Conservation (phyloP, 2,797 vertebrate species). For the Characodon lateralis region DNA sequence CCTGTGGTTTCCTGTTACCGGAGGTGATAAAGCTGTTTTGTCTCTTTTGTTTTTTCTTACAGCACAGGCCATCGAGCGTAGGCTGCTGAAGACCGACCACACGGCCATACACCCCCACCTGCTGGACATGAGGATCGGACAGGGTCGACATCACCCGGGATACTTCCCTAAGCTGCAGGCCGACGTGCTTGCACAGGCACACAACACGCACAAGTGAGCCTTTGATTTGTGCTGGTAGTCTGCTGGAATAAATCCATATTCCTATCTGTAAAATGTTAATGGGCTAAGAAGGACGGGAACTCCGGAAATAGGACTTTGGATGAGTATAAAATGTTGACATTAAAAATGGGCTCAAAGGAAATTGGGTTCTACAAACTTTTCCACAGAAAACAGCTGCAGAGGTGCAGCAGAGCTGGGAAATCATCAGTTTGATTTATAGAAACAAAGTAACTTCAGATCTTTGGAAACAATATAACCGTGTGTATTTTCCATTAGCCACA, state of each 20-base stretch:
- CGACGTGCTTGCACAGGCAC: slow-evolving; percentile 89
- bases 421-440: background rate
- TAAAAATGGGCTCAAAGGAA: background rate
- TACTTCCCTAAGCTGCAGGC: slow-evolving; percentile 96
- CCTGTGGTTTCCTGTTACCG: background rate
- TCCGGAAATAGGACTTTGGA: background rate
- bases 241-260: background rate
- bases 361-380: background rate
- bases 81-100: slow-evolving; percentile 94
- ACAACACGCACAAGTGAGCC: slow-evolving; percentile 93
- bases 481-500: background rate
- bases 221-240: slow-evolving; percentile 3
- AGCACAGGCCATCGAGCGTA: slow-evolving; percentile 90
- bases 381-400: background rate
- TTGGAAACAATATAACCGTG: background rate
- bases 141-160: slow-evolving; percentile 94
- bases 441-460: no score
- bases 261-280: background rate
- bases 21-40: background rate
- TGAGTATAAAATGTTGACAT: background rate
- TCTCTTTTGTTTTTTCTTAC: slow-evolving; percentile 29
- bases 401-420: background rate
- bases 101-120: slow-evolving; percentile 96
- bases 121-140: slow-evolving; percentile 98
- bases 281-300: no score